Conservation (phyloP, 2,888 invertebrate species). For the Parasteatoda lunata region DNA sequence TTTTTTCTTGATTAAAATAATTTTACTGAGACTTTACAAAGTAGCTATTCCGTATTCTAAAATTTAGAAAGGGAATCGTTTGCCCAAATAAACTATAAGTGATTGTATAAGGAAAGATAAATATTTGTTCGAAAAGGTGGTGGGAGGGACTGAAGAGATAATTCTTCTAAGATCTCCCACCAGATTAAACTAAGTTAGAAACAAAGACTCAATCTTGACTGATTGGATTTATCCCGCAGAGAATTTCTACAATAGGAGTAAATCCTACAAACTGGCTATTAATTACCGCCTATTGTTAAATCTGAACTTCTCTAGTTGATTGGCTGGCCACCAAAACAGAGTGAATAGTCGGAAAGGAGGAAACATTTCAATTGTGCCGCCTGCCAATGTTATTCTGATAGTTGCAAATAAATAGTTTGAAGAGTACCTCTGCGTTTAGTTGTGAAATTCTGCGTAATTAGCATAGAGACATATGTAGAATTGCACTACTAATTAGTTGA, state of each 20-base stretch:
- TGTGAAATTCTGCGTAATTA: conserved; percentile 17
- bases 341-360: conserved; percentile 18
- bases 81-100: too few species aligned
- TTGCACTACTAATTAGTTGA: background rate
- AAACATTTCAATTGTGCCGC: conserved; percentile 15
- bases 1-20: too few species aligned
- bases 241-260: conserved; percentile 24
- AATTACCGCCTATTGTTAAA: conserved; percentile 49
- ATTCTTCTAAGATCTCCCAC: background rate
- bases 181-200: conserved; percentile 1
- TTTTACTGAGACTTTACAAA: too few species aligned
- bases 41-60: too few species aligned
- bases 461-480: background rate
- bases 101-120: too few species aligned
- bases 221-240: conserved; percentile 20
- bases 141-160: too few species aligned
- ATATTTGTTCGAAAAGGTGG: too few species aligned
- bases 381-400: conserved; percentile 17
- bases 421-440: background rate
- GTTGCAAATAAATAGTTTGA: conserved; percentile 20
- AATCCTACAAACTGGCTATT: conserved; percentile 44
- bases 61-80: too few species aligned
- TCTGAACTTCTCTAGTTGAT: conserved; percentile 34
- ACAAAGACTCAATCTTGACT: background rate
- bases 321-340: conserved; percentile 4